These are phyloP conservation scores for Escarpia spicata DNA, from an alignment of 2,888 invertebrate genomes.

Conservation along the genomic window DNA sequence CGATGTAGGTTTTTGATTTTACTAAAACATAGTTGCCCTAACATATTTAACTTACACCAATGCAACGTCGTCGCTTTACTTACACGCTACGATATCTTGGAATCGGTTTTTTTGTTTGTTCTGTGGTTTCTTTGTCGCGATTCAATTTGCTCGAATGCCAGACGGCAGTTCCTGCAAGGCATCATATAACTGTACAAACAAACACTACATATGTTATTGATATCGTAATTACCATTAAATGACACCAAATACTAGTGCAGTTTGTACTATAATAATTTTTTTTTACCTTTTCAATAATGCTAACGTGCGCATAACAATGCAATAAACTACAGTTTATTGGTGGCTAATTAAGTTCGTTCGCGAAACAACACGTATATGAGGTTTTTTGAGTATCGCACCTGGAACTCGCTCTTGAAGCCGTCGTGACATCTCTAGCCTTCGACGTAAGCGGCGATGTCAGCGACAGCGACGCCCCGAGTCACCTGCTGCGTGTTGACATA, in stretches of 20 bases:
- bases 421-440: background rate
- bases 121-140: slow-evolving; percentile 58
- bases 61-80: too few species aligned
- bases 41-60: too few species aligned
- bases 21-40: too few species aligned
- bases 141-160: slow-evolving; percentile 57
- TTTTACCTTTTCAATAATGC: too few species aligned
- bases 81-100: slow-evolving; percentile 58
- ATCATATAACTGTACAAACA: too few species aligned
- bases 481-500: background rate
- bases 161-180: slow-evolving; percentile 56
- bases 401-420: background rate
- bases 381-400: background rate
- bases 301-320: too few species aligned
- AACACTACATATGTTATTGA: background rate
- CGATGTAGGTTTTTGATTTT: too few species aligned
- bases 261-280: too few species aligned
- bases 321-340: too few species aligned
- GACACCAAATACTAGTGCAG: too few species aligned
- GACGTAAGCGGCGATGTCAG: background rate
- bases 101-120: slow-evolving; percentile 63
- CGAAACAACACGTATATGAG: too few species aligned
- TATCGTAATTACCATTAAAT: background rate
- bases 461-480: background rate
- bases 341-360: too few species aligned